Evolutionary conservation across 92 coral and sea anemone genomes (phyloP).

Genomic region (Phenganax marumi): DNA sequence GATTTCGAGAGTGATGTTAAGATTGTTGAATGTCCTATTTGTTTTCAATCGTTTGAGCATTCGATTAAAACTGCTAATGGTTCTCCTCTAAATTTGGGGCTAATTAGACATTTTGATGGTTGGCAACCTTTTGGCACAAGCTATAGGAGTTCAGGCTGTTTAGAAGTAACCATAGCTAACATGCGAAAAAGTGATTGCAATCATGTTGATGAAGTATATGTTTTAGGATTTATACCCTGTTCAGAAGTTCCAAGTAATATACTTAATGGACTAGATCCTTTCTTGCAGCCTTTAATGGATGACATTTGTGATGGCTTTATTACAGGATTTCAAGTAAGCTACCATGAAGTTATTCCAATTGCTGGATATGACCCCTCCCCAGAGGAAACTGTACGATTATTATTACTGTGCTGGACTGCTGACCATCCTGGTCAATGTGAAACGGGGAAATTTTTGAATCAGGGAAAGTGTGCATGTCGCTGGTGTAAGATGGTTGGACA

Average conservation of each 20-base stretch:
- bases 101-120: slow-evolving; percentile 74
- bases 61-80: slow-evolving; percentile 51
- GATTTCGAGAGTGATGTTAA: slow-evolving; percentile 27
- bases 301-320: slow-evolving; percentile 60
- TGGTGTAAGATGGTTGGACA: slow-evolving; percentile 62
- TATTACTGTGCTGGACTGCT: slow-evolving; percentile 56
- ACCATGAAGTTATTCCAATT: slow-evolving; percentile 36
- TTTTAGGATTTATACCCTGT: slow-evolving; percentile 64
- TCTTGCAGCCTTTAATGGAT: slow-evolving; percentile 59
- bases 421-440: slow-evolving; percentile 77
- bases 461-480: slow-evolving; percentile 67
- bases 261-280: slow-evolving; percentile 56
- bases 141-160: slow-evolving; percentile 62
- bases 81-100: slow-evolving; percentile 59
- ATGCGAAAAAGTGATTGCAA: slow-evolving; percentile 60
- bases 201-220: slow-evolving; percentile 65
- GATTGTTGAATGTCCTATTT: slow-evolving; percentile 65
- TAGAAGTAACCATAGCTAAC: slow-evolving; percentile 67
- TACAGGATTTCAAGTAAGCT: slow-evolving; percentile 48
- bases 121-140: slow-evolving; percentile 77
- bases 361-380: slow-evolving; percentile 26
- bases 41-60: slow-evolving; percentile 63
- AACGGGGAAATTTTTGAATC: slow-evolving; percentile 61
- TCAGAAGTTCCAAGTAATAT: slow-evolving; percentile 47
- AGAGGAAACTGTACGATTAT: background rate